Conservation (phyloP, 2,797 vertebrate genomes). For the Acanthiza pusilla region DNA sequence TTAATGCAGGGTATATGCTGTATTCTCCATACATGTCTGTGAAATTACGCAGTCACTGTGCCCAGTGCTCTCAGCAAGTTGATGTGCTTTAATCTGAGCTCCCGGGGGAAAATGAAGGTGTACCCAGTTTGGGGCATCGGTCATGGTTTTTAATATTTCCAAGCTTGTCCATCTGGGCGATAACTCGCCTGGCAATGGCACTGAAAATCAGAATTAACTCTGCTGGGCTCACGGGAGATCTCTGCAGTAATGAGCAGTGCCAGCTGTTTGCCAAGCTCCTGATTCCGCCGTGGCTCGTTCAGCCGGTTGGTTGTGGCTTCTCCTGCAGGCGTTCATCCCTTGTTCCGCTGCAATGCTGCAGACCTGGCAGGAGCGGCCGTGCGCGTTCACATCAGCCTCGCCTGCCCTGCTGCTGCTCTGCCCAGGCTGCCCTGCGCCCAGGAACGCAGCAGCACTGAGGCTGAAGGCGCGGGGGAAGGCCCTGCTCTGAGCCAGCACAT, state of each 20-base stretch:
- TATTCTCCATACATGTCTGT: neutral
- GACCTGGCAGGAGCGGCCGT: constrained; percentile 87
- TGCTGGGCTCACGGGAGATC: neutral
- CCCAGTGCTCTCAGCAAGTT: neutral
- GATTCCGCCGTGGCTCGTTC: neutral
- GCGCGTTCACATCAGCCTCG: constrained; percentile 80
- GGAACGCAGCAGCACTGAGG: constrained; percentile 71
- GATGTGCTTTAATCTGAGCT: neutral
- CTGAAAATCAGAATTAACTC: neutral
- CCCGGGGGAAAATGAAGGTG: neutral
- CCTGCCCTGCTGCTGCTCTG: neutral
- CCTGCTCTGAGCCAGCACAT: neutral
- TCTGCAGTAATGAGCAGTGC: neutral
- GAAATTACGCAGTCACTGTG: neutral
- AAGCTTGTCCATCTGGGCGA: neutral
- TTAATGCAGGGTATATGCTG: neutral
- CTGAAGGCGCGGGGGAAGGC: neutral
- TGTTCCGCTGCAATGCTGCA: constrained; percentile 86
- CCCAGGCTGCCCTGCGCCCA: constrained; percentile 20
- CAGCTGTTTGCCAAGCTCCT: neutral
- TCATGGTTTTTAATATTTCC: neutral
- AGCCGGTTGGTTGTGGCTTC: neutral
- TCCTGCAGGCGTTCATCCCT: constrained; percentile 85
- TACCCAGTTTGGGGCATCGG: too few relatives aligned
- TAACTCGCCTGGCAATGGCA: neutral